Evolutionary conservation across 2,113 vertebrate genomes (phyloP), one percentile per base, ranked within the genome.

Genomic region (Maccullochella peelii): DNA sequence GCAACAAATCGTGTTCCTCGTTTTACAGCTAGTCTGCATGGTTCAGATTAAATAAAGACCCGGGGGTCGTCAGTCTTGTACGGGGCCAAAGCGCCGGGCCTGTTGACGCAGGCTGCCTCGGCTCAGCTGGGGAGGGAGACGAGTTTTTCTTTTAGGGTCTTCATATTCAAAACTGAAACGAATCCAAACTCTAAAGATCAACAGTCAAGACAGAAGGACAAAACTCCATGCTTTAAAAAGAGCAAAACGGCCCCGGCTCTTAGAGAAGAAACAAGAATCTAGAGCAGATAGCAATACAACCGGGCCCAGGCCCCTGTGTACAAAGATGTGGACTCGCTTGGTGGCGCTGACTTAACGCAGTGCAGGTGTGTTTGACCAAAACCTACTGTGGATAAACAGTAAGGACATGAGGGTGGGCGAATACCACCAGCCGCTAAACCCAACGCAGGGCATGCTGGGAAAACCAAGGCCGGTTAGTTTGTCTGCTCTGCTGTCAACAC

Each of bases 201-300:
- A 86, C 73, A 90, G 86, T 87, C 85, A 30, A 79, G 70, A 88
- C 83, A 85, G 49, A 79, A 72, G 68, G 66, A 84, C 74, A 75
- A 69, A 88, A 85, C 40, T 71, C 42, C 59, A 84, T 78, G 3
- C 74, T 77, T 55, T 68, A 47, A 85, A 89, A 80, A 69, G 47
- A 70, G 68, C 69, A 50, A 1, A 79, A 59, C 36, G 10, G 82
- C 74, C 72, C 73, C 6, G 42, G 42, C 80, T 73, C 77, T 62
- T 36, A 76, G 47, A 81, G 49, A 73, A 79, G 8, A 85, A 89
- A 80, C 69, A 49, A 84, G 50, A 77, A 85, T 68, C 47, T 27
- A 78, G 63, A 75, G 77, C 78, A 4, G 58, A 83, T 0, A 67
- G 80, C 76, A 33, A 68, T 1, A 55, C 74, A 30, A 44, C 73